A percentile compares a stretch with the other conserved stretches of the same genome.
phyloP scores from a whole-genome alignment of 2,797 vertebrate species.

The Poecilia gillii region DNA sequence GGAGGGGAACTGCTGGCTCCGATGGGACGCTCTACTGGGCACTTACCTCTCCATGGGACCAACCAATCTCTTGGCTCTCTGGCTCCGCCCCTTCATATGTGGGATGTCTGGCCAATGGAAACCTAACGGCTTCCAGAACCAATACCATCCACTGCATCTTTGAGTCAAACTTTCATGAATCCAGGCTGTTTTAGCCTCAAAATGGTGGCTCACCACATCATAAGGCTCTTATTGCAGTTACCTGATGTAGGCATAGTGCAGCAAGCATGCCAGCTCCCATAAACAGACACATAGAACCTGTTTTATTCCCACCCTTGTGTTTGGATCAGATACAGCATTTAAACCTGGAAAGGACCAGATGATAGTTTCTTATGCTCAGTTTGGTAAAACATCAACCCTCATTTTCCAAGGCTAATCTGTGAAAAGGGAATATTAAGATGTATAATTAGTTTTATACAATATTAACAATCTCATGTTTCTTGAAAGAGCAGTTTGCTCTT shows the following conservation, averaged over 20 bases:
- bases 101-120: no score
- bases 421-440: no score
- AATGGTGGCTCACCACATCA: no score
- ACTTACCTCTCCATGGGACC: no score
- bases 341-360: background rate
- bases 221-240: background rate
- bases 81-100: no score
- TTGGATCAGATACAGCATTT: background rate
- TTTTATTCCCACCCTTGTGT: background rate
- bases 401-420: background rate
- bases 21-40: no score
- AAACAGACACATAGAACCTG: background rate
- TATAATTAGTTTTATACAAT: background rate
- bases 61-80: no score
- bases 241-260: background rate
- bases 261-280: background rate
- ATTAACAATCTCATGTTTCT: background rate
- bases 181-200: no score
- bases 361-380: background rate
- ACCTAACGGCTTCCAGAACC: no score
- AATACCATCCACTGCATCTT: no score
- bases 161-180: no score
- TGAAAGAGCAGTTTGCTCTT: background rate
- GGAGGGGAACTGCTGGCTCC: no score
- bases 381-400: background rate